These are phyloP conservation scores for Heliconius ethilla DNA, from an alignment of 2,888 invertebrate species.

Conservation along the genomic window DNA sequence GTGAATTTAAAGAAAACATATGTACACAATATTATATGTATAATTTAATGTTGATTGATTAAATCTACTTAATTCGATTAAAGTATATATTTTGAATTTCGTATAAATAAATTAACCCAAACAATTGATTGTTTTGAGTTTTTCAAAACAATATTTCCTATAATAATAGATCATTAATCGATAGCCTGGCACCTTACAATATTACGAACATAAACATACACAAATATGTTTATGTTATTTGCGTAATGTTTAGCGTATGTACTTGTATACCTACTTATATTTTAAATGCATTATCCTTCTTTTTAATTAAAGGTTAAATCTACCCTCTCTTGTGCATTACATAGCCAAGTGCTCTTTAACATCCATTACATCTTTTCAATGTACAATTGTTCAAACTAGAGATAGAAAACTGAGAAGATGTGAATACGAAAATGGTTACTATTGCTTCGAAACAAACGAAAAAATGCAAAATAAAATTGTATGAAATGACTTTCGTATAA, in stretches of 20 bases:
- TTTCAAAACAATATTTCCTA: not conserved
- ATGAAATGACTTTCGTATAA: not conserved
- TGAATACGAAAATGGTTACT: not conserved
- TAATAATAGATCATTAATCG: not conserved
- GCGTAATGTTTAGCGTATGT: not conserved
- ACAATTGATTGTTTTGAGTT: not conserved
- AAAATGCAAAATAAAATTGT: not conserved
- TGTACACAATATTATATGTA: not conserved
- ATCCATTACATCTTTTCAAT: not conserved
- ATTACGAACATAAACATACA: not conserved
- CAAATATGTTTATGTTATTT: not conserved
- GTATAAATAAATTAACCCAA: not conserved
- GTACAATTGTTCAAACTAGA: not conserved
- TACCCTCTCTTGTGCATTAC: not conserved
- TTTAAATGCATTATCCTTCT: constrained; percentile 12
- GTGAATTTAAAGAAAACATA: not conserved
- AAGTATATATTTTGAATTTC: not conserved
- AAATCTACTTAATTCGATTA: not conserved
- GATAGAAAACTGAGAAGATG: not conserved
- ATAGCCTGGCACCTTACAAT: not conserved
- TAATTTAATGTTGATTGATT: not conserved
- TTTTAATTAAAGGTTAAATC: not conserved
- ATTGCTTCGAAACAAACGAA: not conserved
- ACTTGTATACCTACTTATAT: not conserved
- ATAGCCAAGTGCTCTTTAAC: not conserved